Evolutionary conservation across 92 coral and sea anemone genomes (phyloP), one percentile per base, ranked within the genome.

Genomic region (Parazoanthus darwini): DNA sequence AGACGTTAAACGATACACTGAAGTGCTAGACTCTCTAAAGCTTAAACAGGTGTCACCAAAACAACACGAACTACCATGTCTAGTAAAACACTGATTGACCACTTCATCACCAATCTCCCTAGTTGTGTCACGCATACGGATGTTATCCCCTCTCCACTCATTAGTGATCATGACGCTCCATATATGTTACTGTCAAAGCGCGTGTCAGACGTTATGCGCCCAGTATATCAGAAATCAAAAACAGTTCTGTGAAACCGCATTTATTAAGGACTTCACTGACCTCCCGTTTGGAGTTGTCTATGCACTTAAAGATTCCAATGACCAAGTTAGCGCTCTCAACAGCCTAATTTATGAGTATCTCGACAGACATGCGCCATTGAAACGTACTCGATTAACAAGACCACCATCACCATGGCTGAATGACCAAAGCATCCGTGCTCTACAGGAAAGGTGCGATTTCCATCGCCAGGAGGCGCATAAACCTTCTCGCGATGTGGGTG

Each of bases 11-110:
- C 83, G 90, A 23, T 90, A 86, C 70, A 78, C 56, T 86, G 90
- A 86, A 78, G 15, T 90, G 73, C 74, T 89, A 35, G 88, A 84
- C 74, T 85, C 89, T 26, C 81, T 90, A 36, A 90, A 90, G n/a
- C 79, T 86, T n/a, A 86, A 79, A 44, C 82, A 86, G 65, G 82
- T 90, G 82, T 86, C 43, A 90, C 89, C 67, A 86, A 86, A 51
- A 79, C 84, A 51, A 89, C 88, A 26, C 42, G 82, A 76, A 80
- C 70, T 14, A 86, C 78, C 36, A 86, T 1, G 67, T 44, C 82
- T 26, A 76, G 74, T 38, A 90, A 86, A 43, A 90, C 90, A 50
- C 88, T 79, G 10, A 81, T 87, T 74, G 84, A 81, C 74, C 90
- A 90, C 85, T 37, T 86, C 18, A 82, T 86, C 4, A 90, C 88